Percentiles rank a stretch among this genome's conserved stretches.
These are phyloP conservation scores for Microplitis deprimator DNA, from an alignment of 2,888 invertebrate genomes.

Conservation along the genomic window DNA sequence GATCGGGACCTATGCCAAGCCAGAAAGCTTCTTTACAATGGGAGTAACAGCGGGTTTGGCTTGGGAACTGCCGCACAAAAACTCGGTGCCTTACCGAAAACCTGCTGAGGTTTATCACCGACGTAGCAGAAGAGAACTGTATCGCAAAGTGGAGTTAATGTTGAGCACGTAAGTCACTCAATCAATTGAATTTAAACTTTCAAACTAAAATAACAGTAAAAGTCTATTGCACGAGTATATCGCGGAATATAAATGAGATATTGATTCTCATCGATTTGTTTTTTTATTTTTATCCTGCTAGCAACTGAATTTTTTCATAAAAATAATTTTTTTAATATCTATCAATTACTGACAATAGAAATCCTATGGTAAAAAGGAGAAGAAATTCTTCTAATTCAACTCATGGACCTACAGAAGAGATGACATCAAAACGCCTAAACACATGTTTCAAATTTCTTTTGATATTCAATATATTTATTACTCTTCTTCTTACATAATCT, in stretches of 20 bases:
- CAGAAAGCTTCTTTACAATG: slow-evolving; percentile 77
- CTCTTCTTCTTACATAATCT: too few species aligned
- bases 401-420: too few species aligned
- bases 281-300: too few species aligned
- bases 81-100: slow-evolving; percentile 69
- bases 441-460: too few species aligned
- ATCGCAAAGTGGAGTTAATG: slow-evolving; percentile 76
- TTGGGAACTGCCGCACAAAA: slow-evolving; percentile 80
- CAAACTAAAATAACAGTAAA: slow-evolving; percentile 12
- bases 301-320: too few species aligned
- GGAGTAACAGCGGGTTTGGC: slow-evolving; percentile 85
- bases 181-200: slow-evolving; percentile 10
- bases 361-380: too few species aligned
- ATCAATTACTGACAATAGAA: too few species aligned
- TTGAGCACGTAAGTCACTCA: slow-evolving; percentile 75
- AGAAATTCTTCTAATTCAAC: too few species aligned
- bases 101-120: slow-evolving; percentile 75
- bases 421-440: too few species aligned
- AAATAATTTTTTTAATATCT: too few species aligned
- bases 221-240: background rate
- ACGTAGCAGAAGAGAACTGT: slow-evolving; percentile 76
- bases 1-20: slow-evolving; percentile 73
- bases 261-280: too few species aligned
- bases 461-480: too few species aligned
- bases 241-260: background rate